Base-by-base conservation (phyloP, 2,888 invertebrate genomes). In the Cryptocephalus moraei region DNA sequence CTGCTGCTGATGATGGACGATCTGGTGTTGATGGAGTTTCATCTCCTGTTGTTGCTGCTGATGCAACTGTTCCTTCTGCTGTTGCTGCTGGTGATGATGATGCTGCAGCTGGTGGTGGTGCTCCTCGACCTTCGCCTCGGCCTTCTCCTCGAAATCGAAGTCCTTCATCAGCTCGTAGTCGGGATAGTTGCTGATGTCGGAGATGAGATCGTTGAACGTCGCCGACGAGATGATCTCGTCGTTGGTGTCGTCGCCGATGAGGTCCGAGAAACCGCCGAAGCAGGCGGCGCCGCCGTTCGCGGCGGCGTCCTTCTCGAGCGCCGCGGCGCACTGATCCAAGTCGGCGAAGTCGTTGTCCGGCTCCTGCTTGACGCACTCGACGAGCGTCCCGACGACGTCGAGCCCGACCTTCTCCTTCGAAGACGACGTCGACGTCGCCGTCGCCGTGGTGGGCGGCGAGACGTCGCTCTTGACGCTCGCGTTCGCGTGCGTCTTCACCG, bases 321-420 rank as follows among this genome's bases (percentile, higher is more conserved):
- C 88, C 8, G 86, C 87, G 9, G 89, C 89, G 70, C 87, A 87
- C 63, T 86, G 84, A 60, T 86, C 86, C 56, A 91, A 72, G 54
- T 90, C 90, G n/a, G 86, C 85, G 66, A 89, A 91, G 64, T 88
- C 90, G 63, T 84, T 84, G 66, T 88, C 87, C 10, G 89, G 88
- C 44, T 55, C 60, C 53, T 70, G 70, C 54, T 70, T 70, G 32
- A 70, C 69, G 71, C 91, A 89, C 68, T 91, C 90, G 13, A 91
- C 85, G 61, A 86, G 66, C 54, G 78, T 79, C 36, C 76, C 78
- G 9, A 42, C 10, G 47, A 80, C 73, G 59, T 79, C 79, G 49
- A 73, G 73, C 34, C 11, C 64, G 73, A 77, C 57, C 69, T 76
- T 54, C 47, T 50, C 48, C 43, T 56, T 54, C 39, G 47, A 41